These are phyloP conservation scores for Thamnaconus septentrionalis DNA, from an alignment of 2,113 vertebrate species.

Conservation along the genomic window DNA sequence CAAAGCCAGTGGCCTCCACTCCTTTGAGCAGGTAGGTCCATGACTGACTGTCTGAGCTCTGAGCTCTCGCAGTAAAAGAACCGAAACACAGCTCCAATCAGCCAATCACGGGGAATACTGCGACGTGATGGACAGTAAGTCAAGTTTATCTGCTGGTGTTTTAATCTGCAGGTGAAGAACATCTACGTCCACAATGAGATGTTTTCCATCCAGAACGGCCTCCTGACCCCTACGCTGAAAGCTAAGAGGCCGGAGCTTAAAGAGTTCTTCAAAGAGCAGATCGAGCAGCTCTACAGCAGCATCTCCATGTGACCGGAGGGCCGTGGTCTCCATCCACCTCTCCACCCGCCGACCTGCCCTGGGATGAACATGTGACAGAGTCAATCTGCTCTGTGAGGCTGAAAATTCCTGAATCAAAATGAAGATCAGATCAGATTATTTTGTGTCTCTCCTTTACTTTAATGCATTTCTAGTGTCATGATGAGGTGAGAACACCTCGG, in stretches of 20 bases:
- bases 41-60: background rate
- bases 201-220: constrained; percentile 94
- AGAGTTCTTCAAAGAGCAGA: constrained; percentile 92
- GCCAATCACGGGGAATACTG: too few relatives aligned
- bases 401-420: constrained; percentile 30
- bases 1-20: constrained; percentile 91
- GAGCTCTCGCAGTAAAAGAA: too few relatives aligned
- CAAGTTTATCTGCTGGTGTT: too few relatives aligned
- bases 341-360: constrained; percentile 34
- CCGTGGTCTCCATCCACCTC: constrained; percentile 21
- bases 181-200: constrained; percentile 91
- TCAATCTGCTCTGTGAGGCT: constrained; percentile 37
- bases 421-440: constrained; percentile 6
- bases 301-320: constrained; percentile 86
- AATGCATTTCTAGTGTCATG: too few relatives aligned
- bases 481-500: too few relatives aligned
- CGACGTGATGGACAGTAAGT: too few relatives aligned
- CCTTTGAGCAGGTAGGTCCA: constrained; percentile 91
- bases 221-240: constrained; percentile 96
- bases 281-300: constrained; percentile 89
- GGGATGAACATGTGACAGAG: constrained; percentile 29
- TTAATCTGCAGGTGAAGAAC: constrained; percentile 85
- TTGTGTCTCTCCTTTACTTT: too few relatives aligned
- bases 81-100: too few relatives aligned
- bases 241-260: constrained; percentile 93